Base-by-base conservation (phyloP, 1,140 invertebrate genomes). In the Micrasema longulum region DNA sequence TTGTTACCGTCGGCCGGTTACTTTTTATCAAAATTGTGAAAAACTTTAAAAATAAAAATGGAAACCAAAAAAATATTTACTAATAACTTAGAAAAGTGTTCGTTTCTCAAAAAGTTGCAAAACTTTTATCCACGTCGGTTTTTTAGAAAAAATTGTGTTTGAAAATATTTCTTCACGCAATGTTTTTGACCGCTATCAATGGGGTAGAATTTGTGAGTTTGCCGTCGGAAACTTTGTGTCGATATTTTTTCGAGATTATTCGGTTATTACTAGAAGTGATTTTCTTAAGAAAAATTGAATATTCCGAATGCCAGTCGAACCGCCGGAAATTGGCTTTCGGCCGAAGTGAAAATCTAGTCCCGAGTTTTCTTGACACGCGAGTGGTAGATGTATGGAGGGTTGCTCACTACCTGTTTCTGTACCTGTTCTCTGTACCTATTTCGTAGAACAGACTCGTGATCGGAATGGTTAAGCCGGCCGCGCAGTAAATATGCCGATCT, bases 401-500 rank as follows among this genome's bases (percentile, higher is more conserved):
- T 31, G 26, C 3, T 31, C n/a, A 31, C 26, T 31, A 7, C 26
- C 26, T 31, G 7, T 31, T 31, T 2, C 26, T 7, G n/a, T 31
- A 31, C 26, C 26, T 2, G 26, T 31, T 7, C 47, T 18, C 50
- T 7, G 7, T 53, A 53, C 50, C 50, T 35, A 14, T 16, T 55
- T 20, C 60, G 41, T 47, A 22, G 22, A 18, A 22, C 22, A 23
- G 50, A 52, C 45, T 69, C 53, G 67, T 69, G 67, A 60, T 60
- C 53, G 38, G 67, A 69, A 69, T 69, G 38, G 23, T 23, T 7
- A 69, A 35, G 38, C n/a, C 50, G 41, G 23, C 67, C 52, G 66
- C 53, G 43, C 53, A 48, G 35, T 69, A 69, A 69, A 69, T 69
- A 69, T 48, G 53, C 67, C 67, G 67, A 47, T 26, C 43, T 31